Evolutionary conservation across 2,888 invertebrate species (phyloP), one percentile per base, ranked within the genome.

Genomic region (Diarsia rubi): DNA sequence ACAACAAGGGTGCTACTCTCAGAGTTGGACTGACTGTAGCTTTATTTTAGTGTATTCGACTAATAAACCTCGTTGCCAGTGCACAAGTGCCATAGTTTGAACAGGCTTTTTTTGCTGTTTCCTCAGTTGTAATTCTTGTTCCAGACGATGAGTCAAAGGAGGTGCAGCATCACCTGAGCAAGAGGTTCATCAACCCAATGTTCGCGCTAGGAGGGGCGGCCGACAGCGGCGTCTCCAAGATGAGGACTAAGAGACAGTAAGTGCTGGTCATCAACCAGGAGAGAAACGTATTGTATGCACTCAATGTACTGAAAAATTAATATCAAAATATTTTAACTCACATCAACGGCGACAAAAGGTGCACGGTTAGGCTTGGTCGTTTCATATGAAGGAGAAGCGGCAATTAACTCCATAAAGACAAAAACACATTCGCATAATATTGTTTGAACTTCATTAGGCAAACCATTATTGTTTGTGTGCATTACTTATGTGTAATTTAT

Each of bases 201-300:
- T 88, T 94, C 47, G 87, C 92, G 0, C 80, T 88, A 8, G 94
- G 93, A 52, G 89, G 81, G 3, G 88, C 90, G 37, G 81, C 84
- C 0, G 88, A 85, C 62, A 86, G 73, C 6, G 88, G 86, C 3
- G 73, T 92, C n/a, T 76, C 79, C 60, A 94, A 91, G 73, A 91
- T 95, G 49, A 92, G 96, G 79, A 91, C 93, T 0, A 95, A 90
- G 75, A 91, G 96, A 84, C 92, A 92, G 96, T 95, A 89, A 79
- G 75, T 74, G 8, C 2, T 42, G 64, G 8, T 0, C 14, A 19
- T 0, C 14, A 19, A 14, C 19, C n/a, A 54, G 14, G 27, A 37
- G 19, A 44, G 3, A 12, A 47, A 19, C 19, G 12, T 31, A n/a
- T n/a, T n/a, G 60, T 16, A 42, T 2, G 4, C 6, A 37, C 44